phyloP scores from a whole-genome alignment of 1,140 invertebrate species.

The Atta cephalotes region DNA sequence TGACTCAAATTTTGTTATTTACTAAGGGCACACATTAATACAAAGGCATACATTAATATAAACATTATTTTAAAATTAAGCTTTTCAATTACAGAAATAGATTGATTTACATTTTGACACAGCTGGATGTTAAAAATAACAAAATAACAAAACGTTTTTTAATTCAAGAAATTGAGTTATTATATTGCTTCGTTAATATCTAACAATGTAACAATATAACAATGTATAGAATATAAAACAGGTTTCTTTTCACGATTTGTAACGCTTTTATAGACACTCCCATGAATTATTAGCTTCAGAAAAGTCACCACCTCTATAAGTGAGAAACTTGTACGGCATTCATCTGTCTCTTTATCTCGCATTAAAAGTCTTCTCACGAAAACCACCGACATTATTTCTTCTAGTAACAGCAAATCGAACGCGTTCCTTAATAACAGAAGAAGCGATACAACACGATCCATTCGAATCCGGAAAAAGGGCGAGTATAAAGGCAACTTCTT shows the following conservation, averaged over 20 bases:
- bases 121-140: no score
- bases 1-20: no score
- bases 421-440: neutral
- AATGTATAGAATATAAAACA: neutral
- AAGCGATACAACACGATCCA: neutral
- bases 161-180: no score
- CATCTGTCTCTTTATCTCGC: neutral
- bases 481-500: slow-evolving; percentile 48
- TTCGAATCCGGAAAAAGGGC: slow-evolving; percentile 21
- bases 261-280: neutral
- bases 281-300: slow-evolving; percentile 18
- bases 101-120: no score
- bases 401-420: slow-evolving; percentile 24
- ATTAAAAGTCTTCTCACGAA: slow-evolving; percentile 32
- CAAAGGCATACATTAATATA: no score
- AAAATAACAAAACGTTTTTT: no score
- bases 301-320: neutral
- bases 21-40: no score
- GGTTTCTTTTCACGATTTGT: neutral
- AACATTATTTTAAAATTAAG: no score
- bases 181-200: no score
- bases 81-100: no score
- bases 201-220: no score
- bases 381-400: slow-evolving; percentile 24
- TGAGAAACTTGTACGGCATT: neutral